Conservation (phyloP, 2,797 vertebrate species). For the Sphaeramia orbicularis region DNA sequence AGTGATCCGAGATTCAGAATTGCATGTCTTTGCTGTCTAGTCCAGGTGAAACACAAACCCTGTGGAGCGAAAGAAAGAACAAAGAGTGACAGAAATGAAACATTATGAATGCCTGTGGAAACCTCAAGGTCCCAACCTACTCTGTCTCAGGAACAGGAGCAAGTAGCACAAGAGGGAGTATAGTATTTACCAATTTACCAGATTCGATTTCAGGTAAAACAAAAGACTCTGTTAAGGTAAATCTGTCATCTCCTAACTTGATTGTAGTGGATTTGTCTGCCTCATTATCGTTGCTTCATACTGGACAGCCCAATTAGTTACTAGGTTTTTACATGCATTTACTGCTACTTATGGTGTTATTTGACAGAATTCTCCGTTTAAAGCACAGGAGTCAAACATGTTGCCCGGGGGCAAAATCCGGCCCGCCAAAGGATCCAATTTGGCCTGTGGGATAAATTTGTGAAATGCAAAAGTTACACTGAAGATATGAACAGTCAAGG, state of each 20-base stretch:
- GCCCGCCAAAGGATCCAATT: too few species aligned
- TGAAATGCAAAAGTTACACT: too few species aligned
- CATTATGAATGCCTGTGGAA: constrained; percentile 63
- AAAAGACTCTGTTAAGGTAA: constrained; percentile 42
- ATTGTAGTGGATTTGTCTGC: constrained; percentile 6
- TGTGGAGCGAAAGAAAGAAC: constrained; percentile 45
- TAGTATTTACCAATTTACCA: constrained; percentile 21
- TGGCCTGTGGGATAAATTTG: too few species aligned
- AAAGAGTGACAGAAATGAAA: constrained; percentile 69
- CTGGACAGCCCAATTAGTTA: constrained; percentile 4
- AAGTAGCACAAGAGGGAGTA: background rate
- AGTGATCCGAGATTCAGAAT: constrained; percentile 53
- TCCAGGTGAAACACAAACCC: constrained; percentile 60
- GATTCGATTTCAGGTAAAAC: constrained; percentile 44
- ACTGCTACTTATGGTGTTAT: constrained; percentile 8
- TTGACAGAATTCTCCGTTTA: background rate
- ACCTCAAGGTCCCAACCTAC: constrained; percentile 43
- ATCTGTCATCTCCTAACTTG: constrained; percentile 20
- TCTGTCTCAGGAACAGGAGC: constrained; percentile 32
- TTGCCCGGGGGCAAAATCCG: too few species aligned
- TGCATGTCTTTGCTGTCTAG: constrained; percentile 59
- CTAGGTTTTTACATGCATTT: constrained; percentile 10
- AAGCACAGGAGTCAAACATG: too few species aligned
- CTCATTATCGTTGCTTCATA: background rate
- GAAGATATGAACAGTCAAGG: too few species aligned